These are phyloP conservation scores for Falco naumanni DNA, from an alignment of 2,797 vertebrate species.

Conservation along the genomic window DNA sequence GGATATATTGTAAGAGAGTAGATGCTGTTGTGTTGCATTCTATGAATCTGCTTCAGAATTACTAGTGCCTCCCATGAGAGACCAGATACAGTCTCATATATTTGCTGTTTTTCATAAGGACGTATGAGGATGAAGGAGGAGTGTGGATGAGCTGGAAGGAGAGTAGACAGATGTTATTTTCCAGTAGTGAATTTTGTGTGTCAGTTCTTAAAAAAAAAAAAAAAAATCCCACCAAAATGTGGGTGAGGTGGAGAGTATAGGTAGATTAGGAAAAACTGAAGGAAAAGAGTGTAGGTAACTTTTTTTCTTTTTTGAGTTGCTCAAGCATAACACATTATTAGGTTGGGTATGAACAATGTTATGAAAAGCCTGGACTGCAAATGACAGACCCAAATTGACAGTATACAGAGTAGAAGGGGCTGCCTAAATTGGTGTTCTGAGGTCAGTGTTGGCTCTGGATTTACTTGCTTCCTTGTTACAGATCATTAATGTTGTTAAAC, in stretches of 20 bases:
- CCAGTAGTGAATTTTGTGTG: not conserved
- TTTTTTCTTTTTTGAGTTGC: not conserved
- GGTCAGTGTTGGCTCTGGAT: conserved; percentile 41
- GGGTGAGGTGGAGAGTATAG: not conserved
- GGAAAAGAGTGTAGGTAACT: not conserved
- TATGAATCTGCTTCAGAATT: not conserved
- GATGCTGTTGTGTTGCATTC: not conserved
- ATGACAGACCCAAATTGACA: conserved; percentile 22
- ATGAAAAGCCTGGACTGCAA: conserved; percentile 6
- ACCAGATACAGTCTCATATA: not conserved
- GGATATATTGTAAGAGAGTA: not conserved
- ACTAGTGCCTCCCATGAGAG: not conserved
- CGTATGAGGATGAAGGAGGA: not conserved
- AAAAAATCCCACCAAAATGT: not conserved
- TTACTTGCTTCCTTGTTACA: conserved; percentile 61
- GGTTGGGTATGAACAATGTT: not conserved
- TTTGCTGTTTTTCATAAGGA: not conserved
- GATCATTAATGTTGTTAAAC: conserved; percentile 48
- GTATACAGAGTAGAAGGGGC: not conserved
- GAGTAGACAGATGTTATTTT: not conserved
- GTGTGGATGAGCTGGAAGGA: not conserved
- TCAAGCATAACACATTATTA: not conserved
- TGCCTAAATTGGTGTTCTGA: conserved; percentile 11
- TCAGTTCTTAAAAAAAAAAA: not conserved
- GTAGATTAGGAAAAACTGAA: not conserved